Percentiles rank a stretch among this genome's conserved stretches.
Conservation (phyloP, 2,888 invertebrate species). For the Gymnocheta viridis region DNA sequence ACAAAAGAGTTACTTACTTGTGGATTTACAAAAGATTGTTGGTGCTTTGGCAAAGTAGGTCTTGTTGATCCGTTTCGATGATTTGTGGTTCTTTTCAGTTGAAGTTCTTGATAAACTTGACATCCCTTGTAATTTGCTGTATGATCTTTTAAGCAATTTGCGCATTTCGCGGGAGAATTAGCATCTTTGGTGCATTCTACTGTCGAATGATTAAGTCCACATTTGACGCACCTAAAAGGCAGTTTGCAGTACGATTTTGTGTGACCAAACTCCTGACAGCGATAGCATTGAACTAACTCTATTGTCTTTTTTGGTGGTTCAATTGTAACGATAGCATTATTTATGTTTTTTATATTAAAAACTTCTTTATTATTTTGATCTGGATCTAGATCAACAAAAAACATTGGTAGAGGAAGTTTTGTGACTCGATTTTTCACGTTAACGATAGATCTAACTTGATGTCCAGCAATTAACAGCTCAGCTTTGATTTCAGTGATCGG, state of each 20-base stretch:
- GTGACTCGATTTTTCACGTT: no score
- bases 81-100: background rate
- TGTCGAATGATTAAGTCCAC: no score
- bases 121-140: no score
- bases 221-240: constrained; percentile 5
- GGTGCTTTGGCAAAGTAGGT: background rate
- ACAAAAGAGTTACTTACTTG: background rate
- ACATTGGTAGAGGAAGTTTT: no score
- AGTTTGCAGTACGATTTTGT: constrained; percentile 13
- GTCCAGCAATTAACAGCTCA: constrained; percentile 1
- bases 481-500: background rate
- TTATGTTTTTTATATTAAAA: background rate
- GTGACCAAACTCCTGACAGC: constrained; percentile 6
- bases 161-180: background rate
- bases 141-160: background rate
- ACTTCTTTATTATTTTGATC: background rate
- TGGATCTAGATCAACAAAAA: background rate
- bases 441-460: constrained; percentile 36
- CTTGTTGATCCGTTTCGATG: background rate
- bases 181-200: background rate
- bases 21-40: background rate
- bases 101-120: background rate
- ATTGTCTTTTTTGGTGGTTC: background rate
- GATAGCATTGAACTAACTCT: constrained; percentile 17
- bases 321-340: background rate